Evolutionary conservation across 2,888 invertebrate genomes (phyloP), one percentile per base, ranked within the genome.

Genomic region (Leptinotarsa tumamoca): DNA sequence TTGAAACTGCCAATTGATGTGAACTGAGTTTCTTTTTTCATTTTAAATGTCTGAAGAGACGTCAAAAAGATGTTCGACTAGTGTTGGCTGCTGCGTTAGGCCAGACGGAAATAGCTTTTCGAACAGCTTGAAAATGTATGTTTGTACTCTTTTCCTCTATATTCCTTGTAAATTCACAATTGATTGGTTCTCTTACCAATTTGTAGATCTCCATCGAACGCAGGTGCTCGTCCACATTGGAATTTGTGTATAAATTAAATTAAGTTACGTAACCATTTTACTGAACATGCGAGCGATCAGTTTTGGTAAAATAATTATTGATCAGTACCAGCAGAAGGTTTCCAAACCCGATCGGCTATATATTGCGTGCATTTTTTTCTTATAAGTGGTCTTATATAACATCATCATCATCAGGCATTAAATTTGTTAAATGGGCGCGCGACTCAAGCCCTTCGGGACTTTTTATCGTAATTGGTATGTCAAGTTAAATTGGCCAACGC

Each of bases 231-330:
- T 74, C 50, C 56, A 71, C 71, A 61, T 71, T 56, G 67, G 58
- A 58, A 23, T 23, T 14, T 52, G 58, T 15, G 23, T 23, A 15
- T 52, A 33, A 49, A 52, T 72, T 49, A 67, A 67, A 56, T 54
- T 68, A 43, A 51, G 33, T 75, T 75, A 75, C 71, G 50, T 71
- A 75, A 75, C 71, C 21, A 2, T 61, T 56, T n/a, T 21, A 71
- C 21, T 50, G 43, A 76, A 73, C 76, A 76, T 76, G 76, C 76
- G 73, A 76, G 61, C 73, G 76, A 76, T 76, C 73, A 67, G 71
- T 70, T 76, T 73, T 43, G 43, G 43, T 43, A 67, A 67, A 67
- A 71, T 76, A 73, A 76, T 76, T 76, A 76, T 61, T 67, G 67
- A 50, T 71, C 49, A 23, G 74, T n/a, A 75, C 61, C 68, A 71